Percentiles rank a stretch among this genome's conserved stretches.
phyloP scores from a whole-genome alignment of 2,113 vertebrate genomes.

The Probosciger aterrimus region DNA sequence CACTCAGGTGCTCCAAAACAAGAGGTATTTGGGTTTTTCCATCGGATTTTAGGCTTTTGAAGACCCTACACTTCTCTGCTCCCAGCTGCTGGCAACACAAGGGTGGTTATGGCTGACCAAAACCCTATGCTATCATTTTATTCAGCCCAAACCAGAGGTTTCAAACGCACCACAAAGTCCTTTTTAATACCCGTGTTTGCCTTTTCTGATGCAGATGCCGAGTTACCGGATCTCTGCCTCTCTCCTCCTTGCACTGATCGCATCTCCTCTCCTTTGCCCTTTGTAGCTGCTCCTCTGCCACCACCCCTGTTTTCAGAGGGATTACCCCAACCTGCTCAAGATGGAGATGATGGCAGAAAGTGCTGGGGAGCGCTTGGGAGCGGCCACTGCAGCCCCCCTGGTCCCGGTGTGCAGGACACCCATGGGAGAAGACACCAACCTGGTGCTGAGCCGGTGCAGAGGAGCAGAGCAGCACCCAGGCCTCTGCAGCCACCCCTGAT shows the following conservation, averaged over 20 bases:
- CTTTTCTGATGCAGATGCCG: not conserved
- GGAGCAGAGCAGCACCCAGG: not conserved
- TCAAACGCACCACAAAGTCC: not conserved
- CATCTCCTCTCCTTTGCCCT: not conserved
- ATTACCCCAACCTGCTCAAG: no score
- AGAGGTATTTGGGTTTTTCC: not conserved
- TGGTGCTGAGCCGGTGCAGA: not conserved
- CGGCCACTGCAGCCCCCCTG: no score
- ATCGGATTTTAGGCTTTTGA: not conserved
- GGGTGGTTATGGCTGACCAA: not conserved
- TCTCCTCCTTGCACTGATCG: not conserved
- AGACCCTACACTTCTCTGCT: not conserved
- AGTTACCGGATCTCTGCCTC: not conserved
- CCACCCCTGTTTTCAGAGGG: not conserved
- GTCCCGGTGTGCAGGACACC: not conserved
- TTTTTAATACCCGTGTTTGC: not conserved
- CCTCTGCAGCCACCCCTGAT: not conserved
- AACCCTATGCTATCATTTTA: not conserved
- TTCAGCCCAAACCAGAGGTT: not conserved
- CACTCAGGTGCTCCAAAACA: not conserved
- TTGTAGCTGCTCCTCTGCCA: not conserved
- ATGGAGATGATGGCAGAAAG: no score
- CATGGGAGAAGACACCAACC: not conserved
- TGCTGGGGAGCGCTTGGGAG: not conserved
- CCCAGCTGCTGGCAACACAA: not conserved